A percentile compares a stretch with the other conserved stretches of the same genome.
Evolutionary conservation across 2,113 vertebrate species (phyloP).

Genomic region (Hypomesus transpacificus): DNA sequence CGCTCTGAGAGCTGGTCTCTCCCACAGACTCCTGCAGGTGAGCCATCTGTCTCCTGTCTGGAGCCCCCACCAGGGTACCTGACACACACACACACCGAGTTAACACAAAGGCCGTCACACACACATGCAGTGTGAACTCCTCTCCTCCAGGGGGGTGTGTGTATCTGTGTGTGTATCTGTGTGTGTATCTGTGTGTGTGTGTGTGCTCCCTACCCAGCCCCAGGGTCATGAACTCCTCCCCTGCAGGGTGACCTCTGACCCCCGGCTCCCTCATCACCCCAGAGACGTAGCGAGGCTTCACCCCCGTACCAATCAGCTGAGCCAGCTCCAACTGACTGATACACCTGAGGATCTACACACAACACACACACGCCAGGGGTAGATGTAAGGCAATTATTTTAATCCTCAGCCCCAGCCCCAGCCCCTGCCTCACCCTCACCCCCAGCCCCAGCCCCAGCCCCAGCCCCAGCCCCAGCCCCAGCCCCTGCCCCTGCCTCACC

Average conservation of each 20-base stretch:
- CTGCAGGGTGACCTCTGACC: conserved; percentile 79
- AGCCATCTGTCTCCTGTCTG: conserved; percentile 90
- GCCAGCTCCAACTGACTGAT: conserved; percentile 97
- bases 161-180: not conserved
- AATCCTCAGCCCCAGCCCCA: no score
- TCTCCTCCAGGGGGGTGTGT: not conserved
- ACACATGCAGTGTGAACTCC: not conserved
- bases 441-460: no score
- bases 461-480: no score
- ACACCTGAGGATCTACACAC: conserved; percentile 86
- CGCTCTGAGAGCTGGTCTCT: conserved; percentile 97
- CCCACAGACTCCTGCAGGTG: conserved; percentile 96
- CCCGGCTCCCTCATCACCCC: conserved; percentile 83
- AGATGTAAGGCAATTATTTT: no score
- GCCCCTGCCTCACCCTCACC: no score
- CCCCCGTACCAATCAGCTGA: conserved; percentile 93
- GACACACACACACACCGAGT: conserved; percentile 44
- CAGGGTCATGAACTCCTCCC: conserved; percentile 93
- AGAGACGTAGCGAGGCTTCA: conserved; percentile 94
- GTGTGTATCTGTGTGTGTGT: conserved; percentile 9
- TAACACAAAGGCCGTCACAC: not conserved
- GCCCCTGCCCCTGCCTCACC: no score
- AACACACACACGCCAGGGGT: no score
- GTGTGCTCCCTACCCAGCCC: conserved; percentile 78
- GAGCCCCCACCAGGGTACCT: conserved; percentile 87